phyloP scores from a whole-genome alignment of 2,888 invertebrate species.

The Limnephilus auricula region DNA sequence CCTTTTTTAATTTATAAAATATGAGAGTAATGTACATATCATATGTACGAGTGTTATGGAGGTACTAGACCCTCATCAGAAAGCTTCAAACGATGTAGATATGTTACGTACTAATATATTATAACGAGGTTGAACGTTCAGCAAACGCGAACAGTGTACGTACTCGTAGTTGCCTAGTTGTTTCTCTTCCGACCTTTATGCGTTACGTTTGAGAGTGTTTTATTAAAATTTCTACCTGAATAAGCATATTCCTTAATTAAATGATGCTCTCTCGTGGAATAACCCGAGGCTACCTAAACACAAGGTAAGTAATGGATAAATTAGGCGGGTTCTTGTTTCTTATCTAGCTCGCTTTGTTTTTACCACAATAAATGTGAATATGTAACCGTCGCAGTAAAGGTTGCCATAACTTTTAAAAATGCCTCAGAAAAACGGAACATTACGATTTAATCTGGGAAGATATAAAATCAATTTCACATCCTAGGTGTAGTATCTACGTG shows the following conservation, averaged over 20 bases:
- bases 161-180: neutral
- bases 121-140: neutral
- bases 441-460: slow-evolving; percentile 28
- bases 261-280: slow-evolving; percentile 16
- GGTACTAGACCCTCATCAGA: neutral
- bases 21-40: neutral
- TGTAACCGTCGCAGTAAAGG: slow-evolving; percentile 28
- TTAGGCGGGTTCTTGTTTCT: slow-evolving; percentile 17
- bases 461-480: slow-evolving; percentile 42
- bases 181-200: slow-evolving; percentile 11
- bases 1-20: neutral
- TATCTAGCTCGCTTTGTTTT: slow-evolving; percentile 46
- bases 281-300: slow-evolving; percentile 17
- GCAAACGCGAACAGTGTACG: neutral
- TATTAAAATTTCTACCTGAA: slow-evolving; percentile 44
- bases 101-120: neutral
- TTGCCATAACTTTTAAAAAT: slow-evolving; percentile 25
- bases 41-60: neutral
- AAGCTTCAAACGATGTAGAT: neutral
- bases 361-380: slow-evolving; percentile 37
- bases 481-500: neutral
- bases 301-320: slow-evolving; percentile 39
- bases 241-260: slow-evolving; percentile 37
- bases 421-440: slow-evolving; percentile 26
- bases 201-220: slow-evolving; percentile 26